Base-by-base conservation (phyloP, 1,140 invertebrate genomes). In the Brachionus rotundiformis region DNA sequence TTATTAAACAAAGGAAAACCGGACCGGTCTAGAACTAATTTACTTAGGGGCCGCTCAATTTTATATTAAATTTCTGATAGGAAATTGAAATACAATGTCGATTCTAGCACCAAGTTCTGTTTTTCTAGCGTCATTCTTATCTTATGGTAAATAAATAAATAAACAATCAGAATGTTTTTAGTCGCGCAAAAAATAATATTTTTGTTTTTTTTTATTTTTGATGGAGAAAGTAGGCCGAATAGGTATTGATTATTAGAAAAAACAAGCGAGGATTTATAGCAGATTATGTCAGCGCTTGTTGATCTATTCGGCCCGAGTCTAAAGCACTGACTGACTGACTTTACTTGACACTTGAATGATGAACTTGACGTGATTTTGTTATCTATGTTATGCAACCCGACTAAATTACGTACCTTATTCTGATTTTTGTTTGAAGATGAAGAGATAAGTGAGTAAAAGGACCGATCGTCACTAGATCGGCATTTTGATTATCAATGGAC, bases 401-500 rank as follows among this genome's bases (percentile, higher is more conserved):
- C 47, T 54, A 19, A 54, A 54, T 54, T 54, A 54, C 47, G 47
- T 54, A 54, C 47, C 47, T 54, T 54, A 54, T 54, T 54, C 19
- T 54, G 47, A 54, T 23, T 19, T 54, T 54, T 54, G n/a, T 54
- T 54, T 54, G 47, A 54, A 54, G 47, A 54, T 54, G 5, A 6
- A 54, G 10, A 54, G 47, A 54, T 54, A 54, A 54, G 47, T 54
- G 47, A 54, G 47, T 54, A 54, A 54, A 54, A 16, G 23, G 4
- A 19, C 47, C 47, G 47, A 54, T 19, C 23, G 47, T 54, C n/a
- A 54, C 47, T 54, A 54, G 47, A 54, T 54, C 16, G 47, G 47
- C 47, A 54, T 54, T 54, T 54, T 54, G 47, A 54, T 54, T 54
- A 54, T 54, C 47, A 54, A 3, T 54, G 5, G 6, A 54, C 47